Percentiles rank a stretch among this genome's conserved stretches.
Evolutionary conservation across 2,888 invertebrate species (phyloP).

Genomic region (Brachyptera risi): DNA sequence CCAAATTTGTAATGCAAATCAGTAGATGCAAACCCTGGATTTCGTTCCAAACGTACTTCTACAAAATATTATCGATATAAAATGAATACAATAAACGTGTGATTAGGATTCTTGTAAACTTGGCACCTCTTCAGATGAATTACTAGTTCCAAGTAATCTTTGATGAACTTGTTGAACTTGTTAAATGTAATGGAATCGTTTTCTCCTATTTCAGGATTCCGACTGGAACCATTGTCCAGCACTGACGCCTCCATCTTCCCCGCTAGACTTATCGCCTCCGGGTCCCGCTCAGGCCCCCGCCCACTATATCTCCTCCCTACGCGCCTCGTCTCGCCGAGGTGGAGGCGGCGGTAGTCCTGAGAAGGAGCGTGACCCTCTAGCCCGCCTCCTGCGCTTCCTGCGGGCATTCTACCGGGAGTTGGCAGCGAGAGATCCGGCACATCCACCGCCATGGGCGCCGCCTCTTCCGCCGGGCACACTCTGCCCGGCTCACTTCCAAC

Average conservation of each 20-base stretch:
- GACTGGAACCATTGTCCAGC: conserved; percentile 27
- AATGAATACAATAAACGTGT: too few relatives aligned
- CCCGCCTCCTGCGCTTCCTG: conserved; percentile 45
- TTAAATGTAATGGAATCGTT: too few relatives aligned
- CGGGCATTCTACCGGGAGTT: conserved; percentile 50
- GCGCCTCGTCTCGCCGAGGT: conserved; percentile 41
- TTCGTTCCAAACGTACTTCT: too few relatives aligned
- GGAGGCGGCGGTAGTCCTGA: conserved; percentile 31
- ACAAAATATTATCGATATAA: too few relatives aligned
- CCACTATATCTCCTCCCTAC: conserved; percentile 44
- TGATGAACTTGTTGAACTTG: too few relatives aligned
- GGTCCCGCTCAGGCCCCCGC: conserved; percentile 40
- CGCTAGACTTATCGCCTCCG: conserved; percentile 30
- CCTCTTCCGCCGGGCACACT: conserved; percentile 48
- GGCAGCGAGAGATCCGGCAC: conserved; percentile 47
- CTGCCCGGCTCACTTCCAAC: conserved; percentile 51
- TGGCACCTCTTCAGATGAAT: too few relatives aligned
- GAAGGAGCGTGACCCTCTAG: conserved; percentile 36
- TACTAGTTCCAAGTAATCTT: too few relatives aligned
- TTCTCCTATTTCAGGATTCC: conserved; percentile 29
- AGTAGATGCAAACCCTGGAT: too few relatives aligned
- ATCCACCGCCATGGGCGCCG: conserved; percentile 49
- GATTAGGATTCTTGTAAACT: too few relatives aligned
- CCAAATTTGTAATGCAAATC: too few relatives aligned
- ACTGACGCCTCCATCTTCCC: conserved; percentile 22